Percentiles rank a stretch among this genome's conserved stretches.
Evolutionary conservation across 37 sponge, comb jelly and placozoan genomes (phyloP).

Genomic region (Chondrosia reniformis): DNA sequence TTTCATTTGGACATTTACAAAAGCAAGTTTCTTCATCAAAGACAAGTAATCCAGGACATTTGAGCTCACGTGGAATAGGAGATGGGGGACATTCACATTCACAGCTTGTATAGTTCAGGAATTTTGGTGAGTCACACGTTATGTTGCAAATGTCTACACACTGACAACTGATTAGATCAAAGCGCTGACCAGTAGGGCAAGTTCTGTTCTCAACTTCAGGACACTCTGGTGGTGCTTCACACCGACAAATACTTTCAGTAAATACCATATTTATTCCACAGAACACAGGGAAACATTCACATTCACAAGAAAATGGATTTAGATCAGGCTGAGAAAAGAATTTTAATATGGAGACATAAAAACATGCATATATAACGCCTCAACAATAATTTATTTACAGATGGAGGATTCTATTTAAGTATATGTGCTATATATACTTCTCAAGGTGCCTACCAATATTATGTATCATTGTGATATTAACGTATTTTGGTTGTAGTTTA

Average conservation of each 20-base stretch:
- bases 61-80: neutral
- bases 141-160: neutral
- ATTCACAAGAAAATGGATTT: neutral
- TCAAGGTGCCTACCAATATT: no score
- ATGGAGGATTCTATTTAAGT: no score
- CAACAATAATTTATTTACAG: no score
- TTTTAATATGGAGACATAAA: neutral
- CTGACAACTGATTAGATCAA: neutral
- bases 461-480: no score
- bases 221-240: neutral
- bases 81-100: slow-evolving; percentile 1
- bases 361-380: no score
- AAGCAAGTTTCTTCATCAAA: neutral
- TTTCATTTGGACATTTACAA: slow-evolving; percentile 9
- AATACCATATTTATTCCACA: neutral
- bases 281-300: neutral
- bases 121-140: neutral
- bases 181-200: slow-evolving; percentile 4
- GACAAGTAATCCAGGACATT: neutral
- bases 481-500: no score
- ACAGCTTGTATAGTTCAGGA: neutral
- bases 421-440: no score
- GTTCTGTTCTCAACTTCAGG: neutral
- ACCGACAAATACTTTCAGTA: neutral
- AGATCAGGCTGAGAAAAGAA: neutral